Base-by-base conservation (phyloP, 2,797 vertebrate species). In the Gadopsis marmoratus region DNA sequence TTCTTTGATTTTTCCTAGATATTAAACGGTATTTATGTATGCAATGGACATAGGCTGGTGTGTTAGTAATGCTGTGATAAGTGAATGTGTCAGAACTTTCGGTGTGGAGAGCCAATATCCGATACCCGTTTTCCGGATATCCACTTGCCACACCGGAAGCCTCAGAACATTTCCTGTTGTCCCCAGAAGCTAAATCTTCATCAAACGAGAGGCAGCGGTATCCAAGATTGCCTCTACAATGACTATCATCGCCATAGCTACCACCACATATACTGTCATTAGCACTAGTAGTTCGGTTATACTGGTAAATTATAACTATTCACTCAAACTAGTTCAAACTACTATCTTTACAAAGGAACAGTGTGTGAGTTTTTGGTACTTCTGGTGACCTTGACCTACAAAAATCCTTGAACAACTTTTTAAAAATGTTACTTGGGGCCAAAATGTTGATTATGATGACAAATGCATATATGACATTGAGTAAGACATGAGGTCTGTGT, bases 391-490 rank as follows among this genome's bases (percentile, higher is more conserved):
- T 82, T 88, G 76, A 83, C 77, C 65, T 58, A 29, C 51, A 74
- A 65, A 79, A 23, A 56, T 56, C 43, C 33, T 86, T 64, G 31
- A 41, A 55, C 16, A 83, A 85, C 61, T 81, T 88, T 84, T 33
- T 14, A 70, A 67, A 82, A 85, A 77, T 68, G 53, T 80, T 45
- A 84, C 43, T 55, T 26, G 9, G 51, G 69, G 55, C 23, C 64
- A 73, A 83, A 84, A 78, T 75, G 55, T 90, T 89, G 82, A 89
- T 89, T 67, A 86, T 58, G 67, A 84, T 86, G 87, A 90, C 74
- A 73, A 84, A 88, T 51, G 71, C 81, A 81, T 77, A 29, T 62
- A 58, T 86, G 87, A 88, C 83, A 87, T 79, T 85, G 83, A 84
- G 71, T 48, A 73, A 69, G 67, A 83, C 79, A 61, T 55, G 61